Conservation (phyloP, 1,140 invertebrate genomes). For the Acyrthosiphon pisum region DNA sequence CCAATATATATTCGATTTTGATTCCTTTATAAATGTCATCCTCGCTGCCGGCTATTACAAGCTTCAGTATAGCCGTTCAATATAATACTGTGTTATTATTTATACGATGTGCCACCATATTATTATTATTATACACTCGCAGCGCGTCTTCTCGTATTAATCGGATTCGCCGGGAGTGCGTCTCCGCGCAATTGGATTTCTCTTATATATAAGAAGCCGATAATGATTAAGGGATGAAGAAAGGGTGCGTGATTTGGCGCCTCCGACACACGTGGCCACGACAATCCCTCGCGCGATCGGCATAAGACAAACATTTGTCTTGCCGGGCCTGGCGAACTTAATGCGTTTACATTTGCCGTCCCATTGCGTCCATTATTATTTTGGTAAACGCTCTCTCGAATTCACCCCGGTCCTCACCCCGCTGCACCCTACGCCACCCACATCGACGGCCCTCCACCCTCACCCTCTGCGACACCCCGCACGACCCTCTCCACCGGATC, state of each 20-base stretch:
- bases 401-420: background rate
- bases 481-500: background rate
- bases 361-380: slow-evolving; percentile 51
- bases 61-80: no score
- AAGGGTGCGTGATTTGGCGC: background rate
- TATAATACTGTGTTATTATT: no score
- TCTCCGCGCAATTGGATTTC: slow-evolving; percentile 43
- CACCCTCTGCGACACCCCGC: background rate
- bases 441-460: background rate
- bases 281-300: slow-evolving; percentile 26
- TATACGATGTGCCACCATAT: no score
- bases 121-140: background rate
- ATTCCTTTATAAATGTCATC: no score
- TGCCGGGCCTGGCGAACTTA: slow-evolving; percentile 19
- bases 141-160: background rate
- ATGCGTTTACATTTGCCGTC: slow-evolving; percentile 57
- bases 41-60: no score
- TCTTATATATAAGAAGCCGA: slow-evolving; percentile 29
- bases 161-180: background rate
- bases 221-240: background rate
- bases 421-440: background rate
- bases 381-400: slow-evolving; percentile 20
- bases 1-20: no score
- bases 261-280: background rate
- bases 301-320: slow-evolving; percentile 55